Conservation (phyloP, 2,113 vertebrate genomes). For the Rhinichthys klamathensis region DNA sequence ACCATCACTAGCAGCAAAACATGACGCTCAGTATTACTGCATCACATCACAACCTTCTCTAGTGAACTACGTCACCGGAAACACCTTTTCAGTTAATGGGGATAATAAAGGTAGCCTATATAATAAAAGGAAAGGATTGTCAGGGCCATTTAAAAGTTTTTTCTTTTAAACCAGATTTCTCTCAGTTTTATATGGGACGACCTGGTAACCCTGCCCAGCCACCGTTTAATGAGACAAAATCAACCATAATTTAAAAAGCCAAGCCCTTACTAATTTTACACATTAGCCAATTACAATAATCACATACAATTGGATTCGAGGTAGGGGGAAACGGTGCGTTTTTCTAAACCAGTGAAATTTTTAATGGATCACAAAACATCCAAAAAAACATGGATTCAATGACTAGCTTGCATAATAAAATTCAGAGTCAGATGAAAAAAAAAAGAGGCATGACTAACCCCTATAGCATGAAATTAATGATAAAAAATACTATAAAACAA, state of each 20-base stretch:
- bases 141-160: neutral
- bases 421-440: neutral
- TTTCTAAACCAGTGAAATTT: neutral
- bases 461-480: neutral
- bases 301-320: neutral
- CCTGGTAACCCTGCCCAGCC: neutral
- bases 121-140: neutral
- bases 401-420: conserved; percentile 7
- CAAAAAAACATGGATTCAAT: neutral
- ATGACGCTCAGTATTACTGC: neutral
- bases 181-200: neutral
- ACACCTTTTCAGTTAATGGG: neutral
- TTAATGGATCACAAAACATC: neutral
- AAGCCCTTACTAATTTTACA: conserved; percentile 26
- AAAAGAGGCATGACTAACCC: neutral
- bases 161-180: neutral
- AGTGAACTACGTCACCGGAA: conserved; percentile 35
- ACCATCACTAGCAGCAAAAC: neutral
- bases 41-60: neutral
- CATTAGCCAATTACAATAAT: conserved; percentile 19
- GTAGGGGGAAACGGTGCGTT: neutral
- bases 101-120: neutral
- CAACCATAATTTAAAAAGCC: conserved; percentile 18
- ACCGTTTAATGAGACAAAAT: conserved; percentile 32
- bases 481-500: neutral